Evolutionary conservation across 2,113 vertebrate genomes (phyloP).

Genomic region (Pseudolaguvia tuberculata): DNA sequence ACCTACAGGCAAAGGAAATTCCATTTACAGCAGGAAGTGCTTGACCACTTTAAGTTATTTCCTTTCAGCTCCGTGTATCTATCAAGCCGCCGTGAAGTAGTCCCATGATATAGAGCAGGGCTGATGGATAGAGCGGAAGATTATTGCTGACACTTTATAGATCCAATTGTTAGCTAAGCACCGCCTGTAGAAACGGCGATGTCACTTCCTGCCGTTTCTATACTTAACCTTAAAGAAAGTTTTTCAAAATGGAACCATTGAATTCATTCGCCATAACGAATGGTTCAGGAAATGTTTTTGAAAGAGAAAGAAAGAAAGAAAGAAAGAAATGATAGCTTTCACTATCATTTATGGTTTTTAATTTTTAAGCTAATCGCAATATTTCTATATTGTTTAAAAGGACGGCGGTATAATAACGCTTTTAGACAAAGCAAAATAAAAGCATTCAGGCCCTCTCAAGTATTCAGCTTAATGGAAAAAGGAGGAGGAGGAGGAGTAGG

Average conservation of each 20-base stretch:
- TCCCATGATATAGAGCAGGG: constrained; percentile 3
- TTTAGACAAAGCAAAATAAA: not conserved
- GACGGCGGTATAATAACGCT: not conserved
- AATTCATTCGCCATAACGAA: constrained; percentile 1
- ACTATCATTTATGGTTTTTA: not conserved
- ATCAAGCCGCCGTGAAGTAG: constrained; percentile 20
- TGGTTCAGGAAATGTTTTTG: no score
- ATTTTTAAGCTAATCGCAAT: not conserved
- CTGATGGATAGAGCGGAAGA: constrained; percentile 33
- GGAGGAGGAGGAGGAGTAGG: no score
- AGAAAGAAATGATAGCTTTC: no score
- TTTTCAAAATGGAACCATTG: constrained; percentile 2
- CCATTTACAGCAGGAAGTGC: constrained; percentile 40
- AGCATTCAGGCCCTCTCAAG: not conserved
- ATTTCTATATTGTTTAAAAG: constrained; percentile 4
- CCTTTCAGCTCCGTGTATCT: constrained; percentile 25
- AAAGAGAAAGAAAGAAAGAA: not conserved
- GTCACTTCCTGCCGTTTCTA: constrained; percentile 15
- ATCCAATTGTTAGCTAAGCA: constrained; percentile 28
- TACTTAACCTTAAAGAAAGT: constrained; percentile 1
- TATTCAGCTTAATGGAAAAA: not conserved
- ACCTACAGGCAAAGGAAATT: constrained; percentile 24
- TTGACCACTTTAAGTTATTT: constrained; percentile 41
- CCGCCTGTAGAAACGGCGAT: constrained; percentile 7
- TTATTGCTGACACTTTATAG: constrained; percentile 25